A percentile compares a stretch with the other conserved stretches of the same genome.
Conservation (phyloP, 2,888 invertebrate species). For the Galerucella pusilla region DNA sequence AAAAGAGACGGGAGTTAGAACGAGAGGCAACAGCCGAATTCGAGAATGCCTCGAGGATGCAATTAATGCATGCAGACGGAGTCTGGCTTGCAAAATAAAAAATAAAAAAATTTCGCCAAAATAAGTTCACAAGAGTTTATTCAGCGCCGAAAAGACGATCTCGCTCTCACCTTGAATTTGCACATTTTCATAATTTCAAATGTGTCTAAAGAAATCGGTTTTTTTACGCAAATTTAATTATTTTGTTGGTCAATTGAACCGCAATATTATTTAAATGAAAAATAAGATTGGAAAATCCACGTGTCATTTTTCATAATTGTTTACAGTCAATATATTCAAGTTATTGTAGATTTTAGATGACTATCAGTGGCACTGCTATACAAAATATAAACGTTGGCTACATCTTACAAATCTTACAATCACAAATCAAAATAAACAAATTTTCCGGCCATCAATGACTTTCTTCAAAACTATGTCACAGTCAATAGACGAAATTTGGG, state of each 20-base stretch:
- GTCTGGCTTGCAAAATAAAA: conserved; percentile 52
- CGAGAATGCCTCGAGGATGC: conserved; percentile 62
- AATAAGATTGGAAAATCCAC: too few relatives aligned
- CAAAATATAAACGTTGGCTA: too few relatives aligned
- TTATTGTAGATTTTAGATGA: too few relatives aligned
- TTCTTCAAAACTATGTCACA: too few relatives aligned
- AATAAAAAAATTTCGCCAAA: conserved; percentile 54
- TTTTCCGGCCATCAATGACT: too few relatives aligned
- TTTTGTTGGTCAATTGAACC: background rate
- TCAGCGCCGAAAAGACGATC: conserved; percentile 52
- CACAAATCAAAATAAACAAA: too few relatives aligned
- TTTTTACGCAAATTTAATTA: background rate
- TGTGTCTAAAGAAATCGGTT: conserved; percentile 47
- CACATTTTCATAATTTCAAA: conserved; percentile 51
- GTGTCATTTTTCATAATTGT: too few relatives aligned
- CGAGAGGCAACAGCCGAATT: conserved; percentile 49
- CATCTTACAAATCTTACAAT: too few relatives aligned
- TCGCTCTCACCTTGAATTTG: conserved; percentile 57
- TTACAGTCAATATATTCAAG: too few relatives aligned
- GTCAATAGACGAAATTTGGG: too few relatives aligned
- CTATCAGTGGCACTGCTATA: too few relatives aligned
- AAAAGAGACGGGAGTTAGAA: conserved; percentile 8
- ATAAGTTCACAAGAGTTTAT: conserved; percentile 58
- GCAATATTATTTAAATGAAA: too few relatives aligned
- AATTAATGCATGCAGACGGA: conserved; percentile 64